Conservation (phyloP, 2,113 vertebrate genomes). For the Polypterus senegalus region DNA sequence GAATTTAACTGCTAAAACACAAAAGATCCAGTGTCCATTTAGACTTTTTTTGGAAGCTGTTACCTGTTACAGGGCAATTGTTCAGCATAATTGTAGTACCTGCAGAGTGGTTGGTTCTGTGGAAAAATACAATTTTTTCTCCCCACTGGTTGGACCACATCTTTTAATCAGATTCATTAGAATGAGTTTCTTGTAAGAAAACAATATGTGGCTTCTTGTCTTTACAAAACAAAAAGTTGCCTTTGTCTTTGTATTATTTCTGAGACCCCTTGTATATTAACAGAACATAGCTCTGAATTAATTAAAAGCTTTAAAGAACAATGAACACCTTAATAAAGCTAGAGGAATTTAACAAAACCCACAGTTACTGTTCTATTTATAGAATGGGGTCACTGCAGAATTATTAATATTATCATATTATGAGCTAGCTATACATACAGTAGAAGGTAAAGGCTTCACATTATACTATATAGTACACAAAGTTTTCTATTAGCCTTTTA, state of each 20-base stretch:
- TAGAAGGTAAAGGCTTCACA: too few species aligned
- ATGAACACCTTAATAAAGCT: not conserved
- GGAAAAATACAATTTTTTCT: not conserved
- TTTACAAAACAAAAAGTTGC: not conserved
- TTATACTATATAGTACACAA: too few species aligned
- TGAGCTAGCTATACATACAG: too few species aligned
- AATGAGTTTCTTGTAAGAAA: conserved; percentile 3
- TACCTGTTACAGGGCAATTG: not conserved
- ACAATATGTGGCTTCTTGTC: conserved; percentile 1
- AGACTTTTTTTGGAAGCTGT: not conserved
- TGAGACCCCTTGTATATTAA: conserved; percentile 3
- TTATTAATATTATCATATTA: too few species aligned
- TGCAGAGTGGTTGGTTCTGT: not conserved
- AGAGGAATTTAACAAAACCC: too few species aligned
- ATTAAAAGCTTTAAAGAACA: not conserved
- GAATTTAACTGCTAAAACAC: not conserved
- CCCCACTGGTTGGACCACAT: not conserved
- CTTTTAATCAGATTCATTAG: not conserved
- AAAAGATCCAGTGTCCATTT: not conserved
- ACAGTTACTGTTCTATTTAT: too few species aligned
- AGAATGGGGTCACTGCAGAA: too few species aligned
- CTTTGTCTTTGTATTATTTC: not conserved
- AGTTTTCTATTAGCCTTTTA: too few species aligned
- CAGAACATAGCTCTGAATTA: not conserved
- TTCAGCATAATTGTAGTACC: not conserved